Evolutionary conservation across 1,140 invertebrate species (phyloP).

Genomic region (Pygmarrhopalites habei): DNA sequence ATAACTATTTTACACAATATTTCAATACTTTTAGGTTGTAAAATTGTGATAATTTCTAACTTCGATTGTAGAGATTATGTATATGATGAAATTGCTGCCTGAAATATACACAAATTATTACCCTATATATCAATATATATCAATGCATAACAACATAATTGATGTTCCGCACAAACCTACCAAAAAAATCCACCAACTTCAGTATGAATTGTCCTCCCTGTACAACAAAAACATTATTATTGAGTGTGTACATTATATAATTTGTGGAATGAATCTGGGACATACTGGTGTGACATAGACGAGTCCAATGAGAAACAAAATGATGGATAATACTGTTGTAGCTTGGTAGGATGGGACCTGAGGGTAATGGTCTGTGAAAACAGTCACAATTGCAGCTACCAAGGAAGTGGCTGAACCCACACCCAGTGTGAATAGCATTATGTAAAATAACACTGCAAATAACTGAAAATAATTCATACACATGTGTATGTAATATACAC

Average conservation of each 20-base stretch:
- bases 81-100: constrained; percentile 79
- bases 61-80: constrained; percentile 50
- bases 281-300: constrained; percentile 8
- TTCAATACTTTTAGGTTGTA: constrained; percentile 66
- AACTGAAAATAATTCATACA: too few species aligned
- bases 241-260: not conserved
- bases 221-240: not conserved
- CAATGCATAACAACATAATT: too few species aligned
- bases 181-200: not conserved
- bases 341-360: constrained; percentile 54
- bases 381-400: constrained; percentile 57
- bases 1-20: too few species aligned
- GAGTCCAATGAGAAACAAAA: constrained; percentile 4
- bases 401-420: constrained; percentile 46
- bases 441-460: constrained; percentile 51
- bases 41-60: too few species aligned
- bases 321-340: constrained; percentile 48
- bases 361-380: constrained; percentile 63
- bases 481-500: too few species aligned
- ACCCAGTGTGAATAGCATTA: constrained; percentile 45
- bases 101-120: too few species aligned
- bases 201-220: not conserved
- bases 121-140: too few species aligned
- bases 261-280: not conserved
- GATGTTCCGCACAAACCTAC: too few species aligned